phyloP scores from a whole-genome alignment of 2,888 invertebrate genomes.

The Tenthredo livida region DNA sequence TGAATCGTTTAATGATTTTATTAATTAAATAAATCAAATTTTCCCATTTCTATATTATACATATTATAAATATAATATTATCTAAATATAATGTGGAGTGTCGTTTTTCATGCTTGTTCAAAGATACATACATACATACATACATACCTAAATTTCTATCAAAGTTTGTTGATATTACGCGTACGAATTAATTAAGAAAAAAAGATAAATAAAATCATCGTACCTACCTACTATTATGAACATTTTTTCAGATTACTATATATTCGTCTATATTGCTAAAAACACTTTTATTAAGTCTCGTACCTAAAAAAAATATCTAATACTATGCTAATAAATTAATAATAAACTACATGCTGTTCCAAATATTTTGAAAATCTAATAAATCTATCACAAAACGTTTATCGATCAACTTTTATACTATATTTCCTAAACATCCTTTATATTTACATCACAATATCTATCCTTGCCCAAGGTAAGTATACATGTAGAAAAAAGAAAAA shows the following conservation, averaged over 20 bases:
- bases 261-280: constrained; percentile 50
- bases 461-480: not conserved
- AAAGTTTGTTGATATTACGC: constrained; percentile 46
- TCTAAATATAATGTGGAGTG: constrained; percentile 16
- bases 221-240: constrained; percentile 32
- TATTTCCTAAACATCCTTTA: not conserved
- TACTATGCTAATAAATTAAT: constrained; percentile 9
- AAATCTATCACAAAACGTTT: constrained; percentile 54
- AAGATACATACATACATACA: not conserved
- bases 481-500: too few relatives aligned
- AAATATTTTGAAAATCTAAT: constrained; percentile 55
- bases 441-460: not conserved
- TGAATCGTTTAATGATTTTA: constrained; percentile 33
- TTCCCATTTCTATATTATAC: constrained; percentile 36
- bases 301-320: constrained; percentile 38
- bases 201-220: constrained; percentile 17
- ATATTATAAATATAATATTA: not conserved
- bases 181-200: not conserved
- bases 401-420: not conserved
- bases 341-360: constrained; percentile 52
- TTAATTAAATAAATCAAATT: not conserved
- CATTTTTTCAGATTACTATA: constrained; percentile 43
- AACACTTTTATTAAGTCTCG: constrained; percentile 52
- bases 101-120: constrained; percentile 51
- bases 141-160: not conserved